Evolutionary conservation across 2,113 vertebrate species (phyloP).

Genomic region (Buteo buteo): DNA sequence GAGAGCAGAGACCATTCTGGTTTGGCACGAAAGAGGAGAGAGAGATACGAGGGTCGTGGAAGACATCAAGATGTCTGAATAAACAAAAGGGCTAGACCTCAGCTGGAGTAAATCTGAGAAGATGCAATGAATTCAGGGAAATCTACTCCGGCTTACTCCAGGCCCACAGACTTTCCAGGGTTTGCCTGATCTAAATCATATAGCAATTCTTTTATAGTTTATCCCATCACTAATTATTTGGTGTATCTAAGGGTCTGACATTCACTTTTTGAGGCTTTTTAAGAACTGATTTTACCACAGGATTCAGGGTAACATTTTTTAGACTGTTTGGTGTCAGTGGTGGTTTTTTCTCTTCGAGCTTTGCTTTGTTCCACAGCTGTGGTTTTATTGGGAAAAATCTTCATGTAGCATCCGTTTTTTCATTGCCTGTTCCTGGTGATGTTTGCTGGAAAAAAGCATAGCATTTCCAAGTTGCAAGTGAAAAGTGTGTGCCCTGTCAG

Average conservation of each 20-base stretch:
- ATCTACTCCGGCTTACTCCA: neutral
- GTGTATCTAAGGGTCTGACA: neutral
- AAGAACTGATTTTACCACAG: neutral
- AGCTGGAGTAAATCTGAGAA: neutral
- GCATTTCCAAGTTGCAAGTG: neutral
- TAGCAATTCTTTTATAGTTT: neutral
- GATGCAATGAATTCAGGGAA: neutral
- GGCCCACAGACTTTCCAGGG: neutral
- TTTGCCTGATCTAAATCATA: neutral
- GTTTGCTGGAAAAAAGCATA: neutral
- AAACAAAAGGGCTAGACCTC: neutral
- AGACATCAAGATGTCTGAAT: neutral
- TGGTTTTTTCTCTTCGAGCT: neutral
- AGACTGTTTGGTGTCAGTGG: neutral
- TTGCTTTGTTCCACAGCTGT: slow-evolving; percentile 23
- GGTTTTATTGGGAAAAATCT: neutral
- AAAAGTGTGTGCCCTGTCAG: neutral
- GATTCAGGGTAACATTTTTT: neutral
- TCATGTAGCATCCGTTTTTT: neutral
- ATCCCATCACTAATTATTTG: neutral
- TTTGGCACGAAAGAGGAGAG: neutral
- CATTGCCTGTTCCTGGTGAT: neutral
- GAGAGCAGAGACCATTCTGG: neutral
- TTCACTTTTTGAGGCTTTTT: neutral
- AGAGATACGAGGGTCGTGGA: neutral